phyloP scores from a whole-genome alignment of 2,797 vertebrate genomes.

The Typhlichthys subterraneus region DNA sequence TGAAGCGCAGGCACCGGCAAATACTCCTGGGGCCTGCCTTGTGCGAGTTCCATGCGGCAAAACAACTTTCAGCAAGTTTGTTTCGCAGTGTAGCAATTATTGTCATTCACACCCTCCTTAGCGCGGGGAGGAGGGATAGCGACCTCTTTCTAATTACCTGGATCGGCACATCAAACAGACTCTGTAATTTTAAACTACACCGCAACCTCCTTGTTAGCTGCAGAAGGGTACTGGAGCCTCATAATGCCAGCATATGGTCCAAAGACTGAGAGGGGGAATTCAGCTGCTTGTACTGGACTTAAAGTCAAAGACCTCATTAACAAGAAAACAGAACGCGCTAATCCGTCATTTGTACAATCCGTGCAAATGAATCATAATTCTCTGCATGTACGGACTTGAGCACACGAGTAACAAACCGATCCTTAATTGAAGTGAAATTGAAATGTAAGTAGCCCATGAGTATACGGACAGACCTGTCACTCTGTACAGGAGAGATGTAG shows the following conservation, averaged over 20 bases:
- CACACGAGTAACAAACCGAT: not conserved
- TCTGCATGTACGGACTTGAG: slow-evolving; percentile 21
- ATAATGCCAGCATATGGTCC: slow-evolving; percentile 74
- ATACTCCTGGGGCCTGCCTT: slow-evolving; percentile 51
- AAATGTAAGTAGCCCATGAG: slow-evolving; percentile 18
- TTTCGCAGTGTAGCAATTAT: slow-evolving; percentile 73
- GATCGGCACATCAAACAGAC: slow-evolving; percentile 67
- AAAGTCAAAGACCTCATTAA: slow-evolving; percentile 79
- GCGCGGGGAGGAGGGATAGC: slow-evolving; percentile 54
- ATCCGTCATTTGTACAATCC: slow-evolving; percentile 76
- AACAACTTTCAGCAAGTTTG: slow-evolving; percentile 73
- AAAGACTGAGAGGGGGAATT: slow-evolving; percentile 61
- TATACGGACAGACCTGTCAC: slow-evolving; percentile 32
- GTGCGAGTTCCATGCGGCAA: slow-evolving; percentile 40
- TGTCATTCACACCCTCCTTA: slow-evolving; percentile 63
- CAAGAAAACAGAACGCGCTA: slow-evolving; percentile 62
- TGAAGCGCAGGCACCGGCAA: slow-evolving; percentile 65
- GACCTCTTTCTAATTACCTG: slow-evolving; percentile 77
- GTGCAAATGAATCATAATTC: slow-evolving; percentile 64
- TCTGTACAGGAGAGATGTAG: not conserved
- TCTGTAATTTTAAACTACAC: slow-evolving; percentile 71
- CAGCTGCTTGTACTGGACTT: slow-evolving; percentile 73
- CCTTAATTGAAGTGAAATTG: slow-evolving; percentile 1
- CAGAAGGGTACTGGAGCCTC: slow-evolving; percentile 62
- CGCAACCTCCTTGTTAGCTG: slow-evolving; percentile 66